phyloP scores from a whole-genome alignment of 2,797 vertebrate genomes.

The Synaphobranchus kaupii region DNA sequence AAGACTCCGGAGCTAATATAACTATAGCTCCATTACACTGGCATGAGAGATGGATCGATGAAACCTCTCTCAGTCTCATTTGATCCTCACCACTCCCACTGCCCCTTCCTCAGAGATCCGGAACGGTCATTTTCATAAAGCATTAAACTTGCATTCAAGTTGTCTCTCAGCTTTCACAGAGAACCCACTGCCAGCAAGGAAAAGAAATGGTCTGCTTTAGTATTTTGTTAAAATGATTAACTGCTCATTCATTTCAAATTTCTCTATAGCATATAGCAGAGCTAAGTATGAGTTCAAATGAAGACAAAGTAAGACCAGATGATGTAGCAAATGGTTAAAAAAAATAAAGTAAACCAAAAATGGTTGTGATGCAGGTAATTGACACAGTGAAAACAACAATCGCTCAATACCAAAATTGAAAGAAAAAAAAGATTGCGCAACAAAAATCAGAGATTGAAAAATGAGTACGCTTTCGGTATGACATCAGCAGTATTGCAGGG shows the following conservation, averaged over 20 bases:
- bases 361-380: background rate
- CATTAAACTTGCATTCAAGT: constrained; percentile 68
- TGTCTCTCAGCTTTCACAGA: constrained; percentile 17
- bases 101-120: constrained; percentile 29
- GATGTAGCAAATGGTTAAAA: no score
- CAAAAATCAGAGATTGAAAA: background rate
- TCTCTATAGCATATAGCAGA: no score
- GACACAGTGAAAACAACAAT: background rate
- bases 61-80: constrained; percentile 42
- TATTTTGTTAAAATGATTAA: background rate
- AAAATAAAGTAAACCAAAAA: no score
- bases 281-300: no score
- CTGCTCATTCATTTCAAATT: no score
- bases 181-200: background rate
- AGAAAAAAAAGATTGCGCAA: background rate
- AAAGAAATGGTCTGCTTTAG: background rate
- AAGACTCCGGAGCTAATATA: constrained; percentile 51
- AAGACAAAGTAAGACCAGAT: background rate
- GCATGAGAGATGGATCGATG: constrained; percentile 65
- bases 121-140: constrained; percentile 75
- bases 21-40: constrained; percentile 63
- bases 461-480: background rate
- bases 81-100: constrained; percentile 12
- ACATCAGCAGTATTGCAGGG: background rate
- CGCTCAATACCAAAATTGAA: background rate